Conservation (phyloP, 2,113 vertebrate species). For the Tenrec ecaudatus region DNA sequence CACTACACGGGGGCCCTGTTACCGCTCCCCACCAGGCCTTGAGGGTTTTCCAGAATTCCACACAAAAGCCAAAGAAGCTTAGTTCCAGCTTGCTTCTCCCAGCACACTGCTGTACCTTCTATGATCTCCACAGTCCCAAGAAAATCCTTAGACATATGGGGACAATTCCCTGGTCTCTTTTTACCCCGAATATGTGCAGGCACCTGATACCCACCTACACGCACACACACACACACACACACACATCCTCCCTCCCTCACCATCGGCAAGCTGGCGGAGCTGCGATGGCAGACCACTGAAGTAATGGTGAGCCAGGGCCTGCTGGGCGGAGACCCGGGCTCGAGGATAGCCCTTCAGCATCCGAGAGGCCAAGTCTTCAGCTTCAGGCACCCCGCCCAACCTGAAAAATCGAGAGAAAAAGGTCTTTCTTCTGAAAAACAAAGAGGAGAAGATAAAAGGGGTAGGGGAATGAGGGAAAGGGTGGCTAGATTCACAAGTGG, state of each 20-base stretch:
- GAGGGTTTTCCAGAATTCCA: conserved; percentile 13
- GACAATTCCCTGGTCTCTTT: too few species aligned
- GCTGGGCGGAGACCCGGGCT: conserved; percentile 87
- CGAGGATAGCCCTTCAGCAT: conserved; percentile 89
- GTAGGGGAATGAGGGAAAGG: not conserved
- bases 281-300: conserved; percentile 91
- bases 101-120: conserved; percentile 13
- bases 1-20: not conserved
- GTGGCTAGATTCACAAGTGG: not conserved
- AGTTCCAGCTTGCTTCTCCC: not conserved
- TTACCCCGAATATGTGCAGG: too few species aligned
- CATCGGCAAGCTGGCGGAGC: conserved; percentile 89
- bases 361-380: conserved; percentile 90
- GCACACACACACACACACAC: not conserved
- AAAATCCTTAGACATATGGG: not conserved
- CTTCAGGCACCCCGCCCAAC: conserved; percentile 89
- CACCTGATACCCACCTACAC: not conserved
- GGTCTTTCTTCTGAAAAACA: not conserved
- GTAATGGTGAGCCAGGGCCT: conserved; percentile 89
- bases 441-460: not conserved
- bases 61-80: not conserved
- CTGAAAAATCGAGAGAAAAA: conserved; percentile 84
- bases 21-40: not conserved
- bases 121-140: not conserved
- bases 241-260: conserved; percentile 80